Base-by-base conservation (phyloP, 2,797 vertebrate genomes). In the Xiphorhynchus erythropygius region DNA sequence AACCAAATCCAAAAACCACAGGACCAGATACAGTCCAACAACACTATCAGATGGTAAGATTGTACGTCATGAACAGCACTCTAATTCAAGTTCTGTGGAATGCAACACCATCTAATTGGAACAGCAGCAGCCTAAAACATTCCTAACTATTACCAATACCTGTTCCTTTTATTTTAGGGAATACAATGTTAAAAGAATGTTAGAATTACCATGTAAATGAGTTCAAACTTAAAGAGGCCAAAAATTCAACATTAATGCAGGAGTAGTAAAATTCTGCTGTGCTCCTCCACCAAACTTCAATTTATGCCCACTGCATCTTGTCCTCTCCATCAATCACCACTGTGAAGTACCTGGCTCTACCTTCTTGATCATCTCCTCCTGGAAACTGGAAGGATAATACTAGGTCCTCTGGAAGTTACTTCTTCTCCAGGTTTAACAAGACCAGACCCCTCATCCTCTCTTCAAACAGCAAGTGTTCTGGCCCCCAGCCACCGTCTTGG, bases 1-100 rank as follows among this genome's bases (percentile, higher is more conserved):
- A 87, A 70, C 23, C 56, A 85, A 93, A 85, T 32, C 35, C 64
- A 4, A 91, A 91, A 76, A 16, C 60, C 62, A 22, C 68, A 88
- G 37, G 56, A 62, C 8, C 46, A 78, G 30, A 49, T 25, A 78
- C 5, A 42, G 70, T 47, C 7, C 62, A 91, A 83, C 52, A 87
- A 23, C 11, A 80, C 27, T 37, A 37, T 37, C 37, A 37, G 25
- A 24, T 50, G 23, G 37, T 37, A 37, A 76, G 27, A 71, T 1
- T 44, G 37, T 42, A 68, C 49, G 27, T 64, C 41, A 70, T 57
- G 16, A 95, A 71, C 21, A 79, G 24, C 71, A 77, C 64, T 87
- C 47, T 73, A 70, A 80, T 7, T 14, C 28, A 71, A 57, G 14
- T 37, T 56, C 53, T 49, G 16, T 24, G 35, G 59, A 87, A 82